Evolutionary conservation across 2,888 invertebrate species (phyloP), one percentile per base, ranked within the genome.

Genomic region (Ichneumon xanthorius): DNA sequence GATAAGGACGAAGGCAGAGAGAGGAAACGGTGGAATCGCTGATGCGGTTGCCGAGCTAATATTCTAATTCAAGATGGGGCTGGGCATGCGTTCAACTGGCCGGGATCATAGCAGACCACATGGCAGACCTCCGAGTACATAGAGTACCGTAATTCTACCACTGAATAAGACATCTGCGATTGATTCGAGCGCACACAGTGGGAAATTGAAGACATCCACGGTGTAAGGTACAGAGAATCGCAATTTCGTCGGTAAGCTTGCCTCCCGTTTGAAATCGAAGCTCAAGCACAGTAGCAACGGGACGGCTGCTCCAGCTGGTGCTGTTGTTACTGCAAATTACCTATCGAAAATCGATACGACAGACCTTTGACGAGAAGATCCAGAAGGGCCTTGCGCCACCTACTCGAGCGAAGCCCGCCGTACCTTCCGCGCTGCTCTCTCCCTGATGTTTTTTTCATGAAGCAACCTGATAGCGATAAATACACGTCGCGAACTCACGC

Each of bases 51-150:
- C 87, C 89, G 89, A 90, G 90, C 88, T 89, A 90, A 92, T 92
- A 92, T 92, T 92, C 92, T 91, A 92, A 90, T 90, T 88, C 88
- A 90, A 88, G 88, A 89, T 90, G 90, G 91, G 45, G 92, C 89
- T 91, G 88, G 90, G 91, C 91, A 91, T 91, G 90, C 91, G 88
- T 92, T 92, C 92, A 92, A 92, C 92, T 88, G 87, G 75, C 76
- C 85, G 82, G 82, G 82, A 82, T 82, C 73, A 73, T 48, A 80
- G 68, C 67, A 68, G 71, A 80, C 70, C 76, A 82, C 61, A 78
- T 77, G 70, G 58, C 78, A 40, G 53, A 76, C 14, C 26, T 14
- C 26, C 0, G 30, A 55, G 79, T 72, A 40, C 67, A 82, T 82
- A 40, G 82, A 76, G 82, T 85, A 82, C 85, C 85, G 85, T 82